These are phyloP conservation scores for Diachasma alloeum DNA, from an alignment of 1,140 invertebrate species.

Conservation along the genomic window DNA sequence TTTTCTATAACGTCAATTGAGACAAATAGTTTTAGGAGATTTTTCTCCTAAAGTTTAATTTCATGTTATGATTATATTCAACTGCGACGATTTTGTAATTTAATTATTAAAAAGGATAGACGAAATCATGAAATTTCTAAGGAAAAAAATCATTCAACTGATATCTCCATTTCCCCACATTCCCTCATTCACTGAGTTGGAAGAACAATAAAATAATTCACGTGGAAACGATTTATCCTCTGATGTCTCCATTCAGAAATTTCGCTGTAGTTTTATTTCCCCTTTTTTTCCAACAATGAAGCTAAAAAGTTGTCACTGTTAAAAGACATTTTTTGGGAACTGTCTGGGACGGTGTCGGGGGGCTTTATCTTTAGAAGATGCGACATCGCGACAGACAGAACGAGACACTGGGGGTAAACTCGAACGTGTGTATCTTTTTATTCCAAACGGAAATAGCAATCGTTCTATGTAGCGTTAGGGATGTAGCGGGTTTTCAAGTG, in stretches of 20 bases:
- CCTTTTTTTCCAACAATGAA: not conserved
- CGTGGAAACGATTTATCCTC: not conserved
- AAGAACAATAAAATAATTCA: not conserved
- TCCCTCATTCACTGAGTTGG: not conserved
- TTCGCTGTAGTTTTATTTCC: not conserved
- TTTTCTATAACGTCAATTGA: no score
- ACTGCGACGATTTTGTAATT: no score
- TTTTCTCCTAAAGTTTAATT: no score
- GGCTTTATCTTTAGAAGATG: slow-evolving; percentile 57
- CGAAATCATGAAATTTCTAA: no score
- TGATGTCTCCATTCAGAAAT: not conserved
- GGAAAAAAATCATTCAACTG: no score
- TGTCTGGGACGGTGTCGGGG: slow-evolving; percentile 13
- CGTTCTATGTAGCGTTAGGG: slow-evolving; percentile 48
- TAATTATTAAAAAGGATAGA: no score
- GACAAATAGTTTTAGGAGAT: no score
- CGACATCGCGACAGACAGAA: slow-evolving; percentile 47
- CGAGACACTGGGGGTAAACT: slow-evolving; percentile 17
- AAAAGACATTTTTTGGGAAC: slow-evolving; percentile 4
- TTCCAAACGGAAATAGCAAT: slow-evolving; percentile 56
- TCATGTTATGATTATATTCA: no score
- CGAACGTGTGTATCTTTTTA: slow-evolving; percentile 17
- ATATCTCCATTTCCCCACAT: not conserved
- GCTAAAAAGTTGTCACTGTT: not conserved
- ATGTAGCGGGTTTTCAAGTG: slow-evolving; percentile 16